Base-by-base conservation (phyloP, 1,140 invertebrate genomes). In the Drepana arcuata region DNA sequence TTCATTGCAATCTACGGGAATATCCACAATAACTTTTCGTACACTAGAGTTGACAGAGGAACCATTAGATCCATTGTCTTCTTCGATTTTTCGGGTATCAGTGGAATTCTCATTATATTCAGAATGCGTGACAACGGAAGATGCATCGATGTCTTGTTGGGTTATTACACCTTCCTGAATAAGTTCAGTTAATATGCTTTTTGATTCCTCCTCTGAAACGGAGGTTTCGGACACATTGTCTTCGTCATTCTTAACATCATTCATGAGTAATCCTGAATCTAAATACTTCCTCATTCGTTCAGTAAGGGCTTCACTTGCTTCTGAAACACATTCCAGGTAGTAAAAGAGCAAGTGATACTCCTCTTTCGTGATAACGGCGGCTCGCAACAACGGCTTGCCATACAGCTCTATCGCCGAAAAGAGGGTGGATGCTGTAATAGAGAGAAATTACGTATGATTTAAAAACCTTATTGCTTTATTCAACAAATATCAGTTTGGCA, bases 261-360 rank as follows among this genome's bases (percentile, higher is more conserved):
- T 79, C 23, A 67, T 61, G 14, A 84, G 47, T 39, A 83, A 57
- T 26, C 82, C 82, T 6, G 79, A 82, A 49, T 83, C 81, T 6
- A 84, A 73, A 34, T 84, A 84, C 51, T 75, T 83, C 34, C 75
- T 61, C 70, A 84, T 78, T 14, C 79, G 61, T 43, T 79, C 66
- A 5, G 78, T 77, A 1, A 84, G 59, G 14, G 78, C 70, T 33
- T 74, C 78, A 26, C 79, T 83, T 9, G 78, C 81, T 60, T 81
- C 75, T 7, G 79, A 82, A n/a, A 84, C 72, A 9, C 73, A 80
- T 57, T 83, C 73, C 29, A 84, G 42, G 42, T 81, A 80, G 43
- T 81, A 82, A 42, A 83, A 84, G 4, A 84, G 50, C 32, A 83
- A 52, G 45, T 82, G 72, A 37, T 80, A 83, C 44, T 84, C 82